Percentiles rank a stretch among this genome's conserved stretches.
Conservation (phyloP, 2,113 vertebrate genomes). For the Heptranchias perlo region DNA sequence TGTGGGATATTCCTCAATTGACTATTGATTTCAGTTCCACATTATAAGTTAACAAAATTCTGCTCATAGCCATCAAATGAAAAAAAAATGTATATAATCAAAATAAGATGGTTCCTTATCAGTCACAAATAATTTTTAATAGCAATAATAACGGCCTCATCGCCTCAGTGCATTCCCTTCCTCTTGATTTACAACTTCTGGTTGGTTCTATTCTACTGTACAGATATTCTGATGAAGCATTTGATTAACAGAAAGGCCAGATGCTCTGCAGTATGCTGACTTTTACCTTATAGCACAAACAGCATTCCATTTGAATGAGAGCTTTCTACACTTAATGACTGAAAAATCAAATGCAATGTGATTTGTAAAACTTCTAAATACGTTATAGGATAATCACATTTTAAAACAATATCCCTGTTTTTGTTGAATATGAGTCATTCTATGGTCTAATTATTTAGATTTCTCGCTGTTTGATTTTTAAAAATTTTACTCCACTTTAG, state of each 20-base stretch:
- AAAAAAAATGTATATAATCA: background rate
- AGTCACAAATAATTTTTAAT: background rate
- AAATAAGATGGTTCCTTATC: background rate
- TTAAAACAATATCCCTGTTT: background rate
- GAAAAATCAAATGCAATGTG: background rate
- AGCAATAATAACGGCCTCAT: background rate
- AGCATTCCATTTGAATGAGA: background rate
- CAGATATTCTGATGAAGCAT: background rate
- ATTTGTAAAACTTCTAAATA: background rate
- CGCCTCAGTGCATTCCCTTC: background rate
- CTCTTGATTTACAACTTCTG: background rate
- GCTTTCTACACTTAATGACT: background rate
- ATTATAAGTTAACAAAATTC: background rate
- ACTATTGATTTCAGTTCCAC: background rate
- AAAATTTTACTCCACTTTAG: background rate
- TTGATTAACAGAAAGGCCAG: background rate
- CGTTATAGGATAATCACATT: background rate
- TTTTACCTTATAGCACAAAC: background rate
- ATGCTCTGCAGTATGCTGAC: background rate
- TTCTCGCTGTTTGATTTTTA: background rate
- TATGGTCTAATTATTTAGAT: background rate
- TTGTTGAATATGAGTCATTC: background rate
- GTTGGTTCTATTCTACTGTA: background rate
- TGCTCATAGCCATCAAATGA: background rate
- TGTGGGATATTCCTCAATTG: background rate